These are phyloP conservation scores for Pampus argenteus DNA, from an alignment of 2,797 vertebrate genomes.

Conservation along the genomic window DNA sequence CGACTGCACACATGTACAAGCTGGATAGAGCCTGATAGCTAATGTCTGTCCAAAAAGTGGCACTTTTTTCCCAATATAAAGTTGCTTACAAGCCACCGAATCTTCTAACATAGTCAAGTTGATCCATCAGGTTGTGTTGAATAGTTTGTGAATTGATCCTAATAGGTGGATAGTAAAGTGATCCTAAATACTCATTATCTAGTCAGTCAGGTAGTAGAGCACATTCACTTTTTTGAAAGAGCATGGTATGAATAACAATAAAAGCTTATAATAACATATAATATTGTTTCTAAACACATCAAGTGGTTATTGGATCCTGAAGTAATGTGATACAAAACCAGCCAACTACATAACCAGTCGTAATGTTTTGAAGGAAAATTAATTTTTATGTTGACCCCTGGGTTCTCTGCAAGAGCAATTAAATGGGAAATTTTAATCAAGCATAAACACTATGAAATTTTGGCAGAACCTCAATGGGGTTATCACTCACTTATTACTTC, in stretches of 20 bases:
- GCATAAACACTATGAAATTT: neutral
- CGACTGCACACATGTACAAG: neutral
- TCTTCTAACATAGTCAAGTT: neutral
- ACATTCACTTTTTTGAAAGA: neutral
- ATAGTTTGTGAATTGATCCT: neutral
- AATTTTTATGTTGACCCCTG: conserved; percentile 15
- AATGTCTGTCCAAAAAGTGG: neutral
- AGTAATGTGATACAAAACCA: neutral
- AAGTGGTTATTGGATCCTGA: neutral
- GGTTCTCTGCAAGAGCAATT: conserved; percentile 13
- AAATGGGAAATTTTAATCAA: conserved; percentile 12
- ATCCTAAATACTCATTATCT: neutral
- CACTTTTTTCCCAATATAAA: neutral
- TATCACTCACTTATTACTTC: neutral
- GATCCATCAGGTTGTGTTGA: neutral
- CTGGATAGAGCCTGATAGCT: neutral
- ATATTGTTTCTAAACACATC: neutral
- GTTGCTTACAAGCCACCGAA: neutral
- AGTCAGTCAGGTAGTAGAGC: neutral
- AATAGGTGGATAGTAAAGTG: too few relatives aligned
- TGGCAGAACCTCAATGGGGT: neutral
- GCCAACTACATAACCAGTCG: neutral
- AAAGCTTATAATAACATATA: neutral
- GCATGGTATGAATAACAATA: neutral
- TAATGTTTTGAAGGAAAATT: too few relatives aligned